A percentile compares a stretch with the other conserved stretches of the same genome.
phyloP scores from a whole-genome alignment of 1,140 invertebrate genomes.

The Meteorus sp. region DNA sequence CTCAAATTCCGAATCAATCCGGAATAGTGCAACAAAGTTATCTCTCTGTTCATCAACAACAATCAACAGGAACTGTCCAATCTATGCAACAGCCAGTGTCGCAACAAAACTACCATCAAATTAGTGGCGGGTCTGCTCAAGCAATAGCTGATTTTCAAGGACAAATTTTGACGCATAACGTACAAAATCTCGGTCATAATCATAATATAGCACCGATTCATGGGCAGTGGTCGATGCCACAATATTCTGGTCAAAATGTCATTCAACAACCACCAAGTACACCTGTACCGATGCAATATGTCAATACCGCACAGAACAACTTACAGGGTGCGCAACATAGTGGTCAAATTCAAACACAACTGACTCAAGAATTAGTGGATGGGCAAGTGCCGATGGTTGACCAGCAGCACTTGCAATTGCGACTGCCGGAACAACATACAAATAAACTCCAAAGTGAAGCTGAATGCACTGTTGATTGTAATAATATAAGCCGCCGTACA shows the following conservation, averaged over 20 bases:
- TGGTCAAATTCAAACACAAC: slow-evolving; percentile 5
- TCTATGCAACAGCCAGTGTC: neutral
- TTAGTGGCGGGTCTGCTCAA: neutral
- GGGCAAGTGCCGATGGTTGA: slow-evolving; percentile 32
- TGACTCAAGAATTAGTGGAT: slow-evolving; percentile 29
- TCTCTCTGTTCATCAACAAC: slow-evolving; percentile 5
- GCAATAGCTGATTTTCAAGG: slow-evolving; percentile 2
- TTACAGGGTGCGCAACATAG: slow-evolving; percentile 21
- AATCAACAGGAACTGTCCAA: slow-evolving; percentile 1
- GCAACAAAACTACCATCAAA: slow-evolving; percentile 2
- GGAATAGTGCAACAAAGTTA: neutral
- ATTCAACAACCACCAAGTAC: slow-evolving; percentile 26
- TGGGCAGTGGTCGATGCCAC: slow-evolving; percentile 27
- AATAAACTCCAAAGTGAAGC: slow-evolving; percentile 35
- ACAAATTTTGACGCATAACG: slow-evolving; percentile 21
- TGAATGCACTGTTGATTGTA: slow-evolving; percentile 43
- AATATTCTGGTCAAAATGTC: slow-evolving; percentile 9
- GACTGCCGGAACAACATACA: slow-evolving; percentile 40
- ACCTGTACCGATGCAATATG: slow-evolving; percentile 24
- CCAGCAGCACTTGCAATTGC: slow-evolving; percentile 45
- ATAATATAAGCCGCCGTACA: slow-evolving; percentile 44
- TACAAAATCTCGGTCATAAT: slow-evolving; percentile 7
- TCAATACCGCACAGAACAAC: too few species aligned
- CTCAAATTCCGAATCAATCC: neutral
- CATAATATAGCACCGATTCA: slow-evolving; percentile 19